Base-by-base conservation (phyloP, 2,113 vertebrate species). In the Atrichornis clamosus region DNA sequence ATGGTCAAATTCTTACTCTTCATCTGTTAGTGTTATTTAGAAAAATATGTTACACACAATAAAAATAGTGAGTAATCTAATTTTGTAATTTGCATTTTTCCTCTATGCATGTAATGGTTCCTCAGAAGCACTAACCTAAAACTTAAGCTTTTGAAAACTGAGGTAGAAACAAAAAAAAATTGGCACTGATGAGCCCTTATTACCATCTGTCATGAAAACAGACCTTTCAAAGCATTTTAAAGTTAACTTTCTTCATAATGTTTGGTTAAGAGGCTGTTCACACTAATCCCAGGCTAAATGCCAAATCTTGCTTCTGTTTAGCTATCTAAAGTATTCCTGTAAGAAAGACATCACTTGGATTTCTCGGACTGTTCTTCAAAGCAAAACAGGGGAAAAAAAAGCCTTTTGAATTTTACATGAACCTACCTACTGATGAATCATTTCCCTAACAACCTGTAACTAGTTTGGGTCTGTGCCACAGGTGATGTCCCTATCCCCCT, bases 161-260 rank as follows among this genome's bases (percentile, higher is more conserved):
- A 95, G 88, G 96, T 96, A 89, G 92, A 96, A 93, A 86, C 58
- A 90, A 79, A 95, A 91, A 59, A 95, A 89, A 83, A 64, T 94
- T 90, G 95, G 96, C 95, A 78, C 85, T 96, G 95, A 96, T 90
- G 96, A 96, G 44, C 94, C 92, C 93, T 96, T 90, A 73, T 83
- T 94, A 97, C 97, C 93, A 94, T 97, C 95, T 93, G 96, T 95
- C 97, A 95, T 70, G 95, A 93, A 95, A 96, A 96, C 73, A 96
- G 96, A 95, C 95, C 97, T 96, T 97, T 95, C 96, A 96, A 95
- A 94, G 91, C 93, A 44, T 95, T 95, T 93, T 84, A 72, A 97
- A 95, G 95, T 97, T 95, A 92, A 90, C 96, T 97, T 97, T 97
- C 85, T 97, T 90, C 92, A 23, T 96, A 85, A 76, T 95, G 97